Percentiles rank a stretch among this genome's conserved stretches.
Evolutionary conservation across 2,888 invertebrate species (phyloP).

Genomic region (Callosobruchus maculatus): DNA sequence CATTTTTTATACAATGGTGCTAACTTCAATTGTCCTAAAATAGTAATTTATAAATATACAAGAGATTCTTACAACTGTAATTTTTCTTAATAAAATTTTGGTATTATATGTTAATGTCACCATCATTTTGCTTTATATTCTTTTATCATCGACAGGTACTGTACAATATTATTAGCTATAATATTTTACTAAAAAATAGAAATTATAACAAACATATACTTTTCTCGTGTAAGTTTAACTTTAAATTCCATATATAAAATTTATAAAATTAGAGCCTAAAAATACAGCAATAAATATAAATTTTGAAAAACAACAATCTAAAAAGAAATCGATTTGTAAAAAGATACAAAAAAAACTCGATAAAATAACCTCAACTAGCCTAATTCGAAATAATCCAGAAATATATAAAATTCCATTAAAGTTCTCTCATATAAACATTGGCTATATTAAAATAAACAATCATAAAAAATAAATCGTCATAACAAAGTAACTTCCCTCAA

Average conservation of each 20-base stretch:
- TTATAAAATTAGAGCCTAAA: constrained; percentile 30
- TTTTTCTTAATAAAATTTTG: constrained; percentile 14
- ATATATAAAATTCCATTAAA: constrained; percentile 2
- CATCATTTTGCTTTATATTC: constrained; percentile 12
- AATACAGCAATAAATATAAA: constrained; percentile 25
- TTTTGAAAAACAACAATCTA: constrained; percentile 20
- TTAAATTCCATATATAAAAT: constrained; percentile 28
- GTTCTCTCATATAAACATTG: not conserved
- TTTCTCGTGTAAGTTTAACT: constrained; percentile 19
- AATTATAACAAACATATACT: constrained; percentile 25
- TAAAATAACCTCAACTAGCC: not conserved
- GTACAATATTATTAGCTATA: constrained; percentile 30
- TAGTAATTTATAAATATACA: constrained; percentile 23
- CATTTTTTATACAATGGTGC: constrained; percentile 18
- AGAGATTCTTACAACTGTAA: constrained; percentile 22
- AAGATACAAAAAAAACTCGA: constrained; percentile 6
- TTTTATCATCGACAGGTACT: constrained; percentile 30
- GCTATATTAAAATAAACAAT: not conserved
- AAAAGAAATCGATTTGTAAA: constrained; percentile 4
- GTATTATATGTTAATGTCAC: constrained; percentile 25
- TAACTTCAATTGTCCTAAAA: constrained; percentile 16
- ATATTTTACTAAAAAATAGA: constrained; percentile 20
- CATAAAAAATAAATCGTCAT: not conserved
- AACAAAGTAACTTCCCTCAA: not conserved
- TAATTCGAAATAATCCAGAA: not conserved